Evolutionary conservation across 2,113 vertebrate species (phyloP).

Genomic region (Microcebus tavaratra): DNA sequence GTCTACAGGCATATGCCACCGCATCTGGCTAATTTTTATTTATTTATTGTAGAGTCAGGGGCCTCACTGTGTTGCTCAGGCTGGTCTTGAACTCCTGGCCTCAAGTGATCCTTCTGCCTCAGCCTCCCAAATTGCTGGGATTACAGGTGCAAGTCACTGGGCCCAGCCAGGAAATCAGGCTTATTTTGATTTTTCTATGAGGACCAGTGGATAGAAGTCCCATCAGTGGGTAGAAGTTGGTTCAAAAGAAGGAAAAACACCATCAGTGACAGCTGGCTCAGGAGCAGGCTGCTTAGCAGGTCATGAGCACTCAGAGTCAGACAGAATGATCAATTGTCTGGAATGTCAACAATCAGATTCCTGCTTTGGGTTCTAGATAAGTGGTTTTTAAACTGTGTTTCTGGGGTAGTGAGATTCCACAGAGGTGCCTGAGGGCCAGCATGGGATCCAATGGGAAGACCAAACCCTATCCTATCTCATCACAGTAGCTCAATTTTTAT

Average conservation of each 20-base stretch:
- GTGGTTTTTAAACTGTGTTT: neutral
- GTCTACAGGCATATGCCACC: no score
- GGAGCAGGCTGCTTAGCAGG: neutral
- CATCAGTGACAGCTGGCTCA: neutral
- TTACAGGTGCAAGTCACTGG: no score
- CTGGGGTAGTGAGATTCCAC: neutral
- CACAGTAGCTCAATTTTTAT: neutral
- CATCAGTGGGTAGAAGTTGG: neutral
- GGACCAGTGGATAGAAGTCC: neutral
- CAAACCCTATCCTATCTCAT: neutral
- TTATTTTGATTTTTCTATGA: constrained; percentile 5
- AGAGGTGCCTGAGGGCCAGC: neutral
- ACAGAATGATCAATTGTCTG: neutral
- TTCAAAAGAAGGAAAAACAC: neutral
- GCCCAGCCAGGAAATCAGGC: neutral
- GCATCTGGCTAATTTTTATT: no score
- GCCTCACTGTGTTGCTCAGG: no score
- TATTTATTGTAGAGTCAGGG: no score
- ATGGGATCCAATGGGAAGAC: neutral
- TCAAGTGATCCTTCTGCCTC: no score
- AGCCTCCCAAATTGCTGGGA: no score
- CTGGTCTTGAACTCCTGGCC: no score
- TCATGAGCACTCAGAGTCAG: neutral
- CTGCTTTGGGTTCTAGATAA: neutral
- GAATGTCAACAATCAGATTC: neutral